A percentile compares a stretch with the other conserved stretches of the same genome.
Evolutionary conservation across 1,140 invertebrate genomes (phyloP).

Genomic region (Ips typographus): DNA sequence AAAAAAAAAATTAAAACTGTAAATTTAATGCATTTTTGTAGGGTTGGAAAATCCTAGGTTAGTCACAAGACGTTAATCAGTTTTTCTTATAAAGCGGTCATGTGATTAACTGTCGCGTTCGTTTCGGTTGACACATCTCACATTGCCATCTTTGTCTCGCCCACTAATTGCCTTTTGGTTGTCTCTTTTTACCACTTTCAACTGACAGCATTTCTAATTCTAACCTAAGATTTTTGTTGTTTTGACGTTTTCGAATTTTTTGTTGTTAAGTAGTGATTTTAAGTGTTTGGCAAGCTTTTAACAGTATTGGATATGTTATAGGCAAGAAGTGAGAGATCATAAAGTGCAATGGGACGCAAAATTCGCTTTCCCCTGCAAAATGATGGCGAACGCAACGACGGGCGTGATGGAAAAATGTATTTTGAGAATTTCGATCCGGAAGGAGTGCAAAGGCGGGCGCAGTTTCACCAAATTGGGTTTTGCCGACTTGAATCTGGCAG

Average conservation of each 20-base stretch:
- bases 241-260: background rate
- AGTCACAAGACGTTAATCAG: no score
- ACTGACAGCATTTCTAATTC: background rate
- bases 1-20: no score
- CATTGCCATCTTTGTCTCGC: no score
- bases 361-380: slow-evolving; percentile 93
- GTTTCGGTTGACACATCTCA: no score
- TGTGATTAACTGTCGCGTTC: no score
- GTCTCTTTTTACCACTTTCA: no score
- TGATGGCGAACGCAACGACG: slow-evolving; percentile 93
- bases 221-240: background rate
- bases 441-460: slow-evolving; percentile 72
- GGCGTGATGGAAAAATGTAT: slow-evolving; percentile 90
- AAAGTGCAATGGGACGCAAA: slow-evolving; percentile 87
- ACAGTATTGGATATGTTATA: slow-evolving; percentile 52
- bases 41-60: no score
- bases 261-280: background rate
- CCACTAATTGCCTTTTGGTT: no score
- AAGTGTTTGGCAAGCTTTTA: background rate
- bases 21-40: no score
- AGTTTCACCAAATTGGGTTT: slow-evolving; percentile 82
- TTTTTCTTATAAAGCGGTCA: no score
- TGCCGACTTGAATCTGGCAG: slow-evolving; percentile 93
- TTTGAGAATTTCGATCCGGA: slow-evolving; percentile 90
- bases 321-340: slow-evolving; percentile 92